A percentile compares a stretch with the other conserved stretches of the same genome.
Conservation (phyloP, 2,888 invertebrate species). For the Siphlonurus alternatus region DNA sequence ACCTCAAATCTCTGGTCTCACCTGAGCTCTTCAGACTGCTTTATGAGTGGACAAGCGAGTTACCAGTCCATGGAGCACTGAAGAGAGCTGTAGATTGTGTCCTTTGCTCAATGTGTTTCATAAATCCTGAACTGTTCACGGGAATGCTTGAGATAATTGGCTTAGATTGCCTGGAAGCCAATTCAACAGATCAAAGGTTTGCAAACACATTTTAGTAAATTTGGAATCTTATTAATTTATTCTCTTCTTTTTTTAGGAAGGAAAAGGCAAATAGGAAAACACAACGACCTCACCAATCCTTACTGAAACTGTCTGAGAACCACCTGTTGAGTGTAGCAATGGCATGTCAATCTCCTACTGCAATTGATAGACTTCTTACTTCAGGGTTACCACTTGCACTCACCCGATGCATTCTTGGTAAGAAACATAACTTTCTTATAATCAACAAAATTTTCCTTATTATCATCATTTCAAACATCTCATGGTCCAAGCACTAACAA, state of each 20-base stretch:
- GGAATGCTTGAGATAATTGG: conserved; percentile 55
- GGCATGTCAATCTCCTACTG: conserved; percentile 63
- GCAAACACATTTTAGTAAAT: no score
- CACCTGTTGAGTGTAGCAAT: conserved; percentile 55
- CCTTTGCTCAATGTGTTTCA: conserved; percentile 71
- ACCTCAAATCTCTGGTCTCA: conserved; percentile 50
- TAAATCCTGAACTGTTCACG: conserved; percentile 60
- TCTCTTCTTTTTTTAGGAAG: neutral
- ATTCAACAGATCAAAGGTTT: neutral
- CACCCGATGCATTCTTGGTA: conserved; percentile 39
- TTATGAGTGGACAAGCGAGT: conserved; percentile 56
- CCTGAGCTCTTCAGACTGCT: conserved; percentile 47
- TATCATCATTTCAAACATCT: no score
- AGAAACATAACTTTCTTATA: neutral
- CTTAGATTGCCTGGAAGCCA: conserved; percentile 23
- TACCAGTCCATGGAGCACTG: conserved; percentile 50
- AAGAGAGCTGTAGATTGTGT: conserved; percentile 75
- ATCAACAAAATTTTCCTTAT: no score
- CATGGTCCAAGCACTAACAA: no score
- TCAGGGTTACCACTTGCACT: conserved; percentile 52
- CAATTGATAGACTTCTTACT: conserved; percentile 56
- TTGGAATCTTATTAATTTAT: neutral
- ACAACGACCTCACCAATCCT: no score
- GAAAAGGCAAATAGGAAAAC: neutral
- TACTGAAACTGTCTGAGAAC: conserved; percentile 38